Evolutionary conservation across 2,113 vertebrate species (phyloP), one percentile per base, ranked within the genome.

Genomic region (Paramisgurnus dabryanus): DNA sequence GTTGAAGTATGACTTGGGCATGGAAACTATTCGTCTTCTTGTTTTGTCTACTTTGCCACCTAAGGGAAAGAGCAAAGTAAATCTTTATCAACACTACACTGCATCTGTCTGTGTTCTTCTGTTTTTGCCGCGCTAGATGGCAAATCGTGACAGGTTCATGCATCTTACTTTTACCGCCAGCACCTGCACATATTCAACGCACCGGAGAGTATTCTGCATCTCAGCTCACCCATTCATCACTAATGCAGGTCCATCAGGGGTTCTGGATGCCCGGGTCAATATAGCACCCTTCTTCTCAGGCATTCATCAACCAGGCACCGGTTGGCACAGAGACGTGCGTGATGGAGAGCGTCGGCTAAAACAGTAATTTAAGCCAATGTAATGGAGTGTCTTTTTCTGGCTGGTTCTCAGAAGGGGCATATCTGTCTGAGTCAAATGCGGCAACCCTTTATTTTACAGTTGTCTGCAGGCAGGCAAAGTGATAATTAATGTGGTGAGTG

Each of bases 341-440:
- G 88, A 91, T 80, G 81, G 82, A 88, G 79, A 60, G 83, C 75
- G 84, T 82, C 55, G 76, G 70, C 72, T 88, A 88, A 90, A 91
- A 90, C 84, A 88, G 86, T 85, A 78, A 89, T 86, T 89, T 86
- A 87, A 79, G 85, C 80, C 39, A 55, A 47, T 79, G 77, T 84
- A 82, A 80, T 69, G 53, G 85, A 84, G 49, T 45, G 65, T 80
- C 76, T 82, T 78, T 83, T 67, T 72, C 58, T 65, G 63, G 75
- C 81, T 73, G 41, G 45, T 67, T 69, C 73, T 85, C 43, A 13
- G 55, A 76, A 34, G 80, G 84, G 75, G 85, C 65, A 15, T 80
- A 81, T 86, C 65, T 70, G 77, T 84, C 80, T 80, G 76, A 71
- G 77, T 69, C 67, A 67, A 43, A 81, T 55, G 22, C 64, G 73